Percentiles rank a stretch among this genome's conserved stretches.
phyloP scores from a whole-genome alignment of 1,140 invertebrate genomes.

The Drosophila kurseongensis region DNA sequence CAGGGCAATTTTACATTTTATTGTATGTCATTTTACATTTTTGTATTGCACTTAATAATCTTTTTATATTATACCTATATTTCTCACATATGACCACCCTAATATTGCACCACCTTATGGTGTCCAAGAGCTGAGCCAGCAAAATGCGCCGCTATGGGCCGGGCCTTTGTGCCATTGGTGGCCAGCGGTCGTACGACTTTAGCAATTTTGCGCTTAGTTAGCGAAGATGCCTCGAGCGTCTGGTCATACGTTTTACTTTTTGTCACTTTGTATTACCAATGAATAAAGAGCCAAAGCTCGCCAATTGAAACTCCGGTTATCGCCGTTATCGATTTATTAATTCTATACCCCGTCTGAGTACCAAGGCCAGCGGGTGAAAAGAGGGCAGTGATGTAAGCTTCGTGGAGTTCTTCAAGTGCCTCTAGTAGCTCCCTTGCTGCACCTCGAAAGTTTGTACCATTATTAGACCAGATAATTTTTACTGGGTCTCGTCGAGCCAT shows the following conservation, averaged over 20 bases:
- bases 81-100: too few relatives aligned
- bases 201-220: slow-evolving; percentile 3
- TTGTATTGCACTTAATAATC: background rate
- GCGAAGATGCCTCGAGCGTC: slow-evolving; percentile 1
- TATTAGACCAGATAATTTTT: too few relatives aligned
- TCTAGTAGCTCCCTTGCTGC: too few relatives aligned
- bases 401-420: too few relatives aligned
- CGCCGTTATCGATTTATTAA: background rate
- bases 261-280: background rate
- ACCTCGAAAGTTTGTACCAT: too few relatives aligned
- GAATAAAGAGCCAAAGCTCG: background rate
- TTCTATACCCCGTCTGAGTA: background rate
- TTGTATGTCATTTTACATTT: background rate
- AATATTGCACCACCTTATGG: background rate
- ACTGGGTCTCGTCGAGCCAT: too few relatives aligned
- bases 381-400: too few relatives aligned
- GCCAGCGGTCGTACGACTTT: slow-evolving; percentile 3
- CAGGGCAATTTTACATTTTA: slow-evolving; percentile 2
- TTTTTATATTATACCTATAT: too few relatives aligned
- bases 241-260: background rate
- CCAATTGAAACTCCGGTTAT: background rate
- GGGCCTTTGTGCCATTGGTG: slow-evolving; percentile 2
- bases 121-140: background rate
- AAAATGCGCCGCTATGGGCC: background rate
- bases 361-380: background rate